Evolutionary conservation across 2,797 vertebrate genomes (phyloP), one percentile per base, ranked within the genome.

Genomic region (Sitta carolinensis): DNA sequence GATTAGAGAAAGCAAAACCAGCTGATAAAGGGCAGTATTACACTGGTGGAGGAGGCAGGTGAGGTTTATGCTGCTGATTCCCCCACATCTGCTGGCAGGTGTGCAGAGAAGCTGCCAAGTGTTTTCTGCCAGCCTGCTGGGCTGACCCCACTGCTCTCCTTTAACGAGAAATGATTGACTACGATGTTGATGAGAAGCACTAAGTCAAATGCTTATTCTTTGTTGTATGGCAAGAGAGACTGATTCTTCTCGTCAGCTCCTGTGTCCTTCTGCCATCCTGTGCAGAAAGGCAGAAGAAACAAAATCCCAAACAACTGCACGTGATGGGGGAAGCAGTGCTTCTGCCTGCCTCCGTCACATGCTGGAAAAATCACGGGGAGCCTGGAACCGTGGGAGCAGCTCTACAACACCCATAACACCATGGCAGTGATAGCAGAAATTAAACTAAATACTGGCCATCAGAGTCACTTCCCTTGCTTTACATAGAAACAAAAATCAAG

Each of bases 1-100:
- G 89, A 94, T 72, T 50, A 84, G 34, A 81, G 63, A 64, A 90
- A 23, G 34, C 30, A 88, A 93, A 95, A 7, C 15, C 43, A 38
- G 43, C 14, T 16, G 48, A 87, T 61, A 43, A 73, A 87, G 51
- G 51, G 55, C 54, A 93, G 10, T 61, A 63, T 29, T 58, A 68
- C 21, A 61, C 10, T 0, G 6, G 50, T 61, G 79, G n/a, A 52
- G 0, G 2, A 81, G 50, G 66, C 66, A 87, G 57, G 63, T 77
- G 57, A 62, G n/a, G 55, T 25, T 81, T 26, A 23, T 20, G 66
- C 52, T 74, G 50, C 77, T 2, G 8, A 79, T 73, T 59, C 16
- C 54, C 27, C 48, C 1, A 9, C 36, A 83, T 62, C 57, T 88
- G 69, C 66, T 54, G 50, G 58, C 17, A 59, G 61, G 42, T 63